Evolutionary conservation across 2,888 invertebrate genomes (phyloP), one percentile per base, ranked within the genome.

Genomic region (Drosophila tanythrix): DNA sequence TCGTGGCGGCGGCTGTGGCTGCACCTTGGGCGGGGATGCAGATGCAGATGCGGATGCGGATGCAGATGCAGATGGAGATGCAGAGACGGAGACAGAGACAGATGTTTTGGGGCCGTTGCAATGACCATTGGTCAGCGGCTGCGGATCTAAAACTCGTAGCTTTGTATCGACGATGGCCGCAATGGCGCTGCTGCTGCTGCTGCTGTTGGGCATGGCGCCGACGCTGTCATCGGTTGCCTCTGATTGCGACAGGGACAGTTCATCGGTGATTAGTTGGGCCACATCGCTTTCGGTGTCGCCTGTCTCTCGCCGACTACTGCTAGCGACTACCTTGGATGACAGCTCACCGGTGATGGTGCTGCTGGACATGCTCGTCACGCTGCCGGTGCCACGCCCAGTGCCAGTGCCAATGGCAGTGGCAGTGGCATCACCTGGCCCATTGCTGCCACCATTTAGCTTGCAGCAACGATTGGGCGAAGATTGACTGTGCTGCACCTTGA

Each of bases 401-500:
- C 66, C 79, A 2, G 50, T 65, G 3, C 73, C 48, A 3, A 60
- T 57, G 6, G 35, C 62, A 2, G 64, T 59, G 7, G 51, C 60
- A 7, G 57, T 15, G 3, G 35, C 55, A 13, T 13, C 38, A 21
- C 33, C 50, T 46, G 46, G 8, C 5, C 21, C 64, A 2, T 18
- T 15, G 11, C 2, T 50, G 33, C 46, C 58, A 74, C 90, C 91
- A 66, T 91, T 92, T 11, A 93, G 80, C 68, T 92, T 92, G 80
- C 93, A 93, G 76, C 93, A 93, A 61, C 93, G 93, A 67, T 93
- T 92, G 8, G 93, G 92, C 56, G 93, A 93, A 46, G 93, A 91
- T 75, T 93, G 93, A 68, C 93, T 93, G 78, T 93, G 93, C 72
- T 93, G 93, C 48, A 93, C 93, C 74, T 93, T 93, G 40, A 93